phyloP scores from a whole-genome alignment of 2,113 vertebrate species.

The Strix uralensis region DNA sequence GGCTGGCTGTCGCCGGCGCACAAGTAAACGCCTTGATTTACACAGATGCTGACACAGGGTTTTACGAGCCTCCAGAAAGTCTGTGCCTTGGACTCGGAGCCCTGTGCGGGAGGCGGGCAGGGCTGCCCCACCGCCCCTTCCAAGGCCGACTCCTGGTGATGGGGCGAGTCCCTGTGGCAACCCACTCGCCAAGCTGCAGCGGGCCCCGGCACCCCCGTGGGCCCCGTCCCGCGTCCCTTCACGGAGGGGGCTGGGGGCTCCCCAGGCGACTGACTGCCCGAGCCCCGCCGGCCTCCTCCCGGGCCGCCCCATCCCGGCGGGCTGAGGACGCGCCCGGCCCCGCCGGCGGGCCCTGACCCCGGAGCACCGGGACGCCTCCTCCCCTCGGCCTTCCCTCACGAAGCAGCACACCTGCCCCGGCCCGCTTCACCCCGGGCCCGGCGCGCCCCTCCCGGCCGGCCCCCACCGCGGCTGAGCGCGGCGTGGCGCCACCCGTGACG shows the following conservation, averaged over 20 bases:
- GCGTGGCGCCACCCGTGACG: not conserved
- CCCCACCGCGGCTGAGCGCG: not conserved
- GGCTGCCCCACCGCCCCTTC: not conserved
- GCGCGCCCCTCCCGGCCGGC: not conserved
- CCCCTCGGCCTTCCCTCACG: not conserved
- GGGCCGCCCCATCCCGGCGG: not conserved
- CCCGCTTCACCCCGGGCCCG: not conserved
- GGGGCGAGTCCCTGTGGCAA: not conserved
- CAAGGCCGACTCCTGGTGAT: not conserved
- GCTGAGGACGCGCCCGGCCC: not conserved
- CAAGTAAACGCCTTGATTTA: not conserved
- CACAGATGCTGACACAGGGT: not conserved
- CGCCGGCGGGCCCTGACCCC: not conserved
- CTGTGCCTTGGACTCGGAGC: not conserved
- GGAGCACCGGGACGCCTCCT: not conserved
- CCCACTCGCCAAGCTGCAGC: not conserved
- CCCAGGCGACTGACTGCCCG: no score
- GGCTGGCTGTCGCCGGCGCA: not conserved
- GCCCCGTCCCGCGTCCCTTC: not conserved
- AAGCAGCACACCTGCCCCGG: not conserved
- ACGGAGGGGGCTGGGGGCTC: accelerated
- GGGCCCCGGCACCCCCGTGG: not conserved
- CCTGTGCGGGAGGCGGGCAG: not conserved
- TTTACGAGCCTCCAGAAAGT: not conserved
- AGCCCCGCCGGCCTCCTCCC: not conserved